Evolutionary conservation across 2,113 vertebrate species (phyloP).

Genomic region (Etia nguti): DNA sequence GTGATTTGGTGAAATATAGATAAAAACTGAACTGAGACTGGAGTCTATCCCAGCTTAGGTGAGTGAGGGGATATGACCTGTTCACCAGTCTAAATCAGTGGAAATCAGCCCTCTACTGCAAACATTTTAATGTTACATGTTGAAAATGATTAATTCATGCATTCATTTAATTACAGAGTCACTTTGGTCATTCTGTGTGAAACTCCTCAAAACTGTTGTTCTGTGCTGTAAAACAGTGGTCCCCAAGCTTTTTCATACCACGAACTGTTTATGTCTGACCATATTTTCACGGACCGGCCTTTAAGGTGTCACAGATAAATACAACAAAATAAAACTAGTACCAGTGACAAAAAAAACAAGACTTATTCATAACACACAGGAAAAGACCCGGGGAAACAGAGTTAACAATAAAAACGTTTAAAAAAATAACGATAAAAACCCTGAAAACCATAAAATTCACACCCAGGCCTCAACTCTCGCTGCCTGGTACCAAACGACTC

Average conservation of each 20-base stretch:
- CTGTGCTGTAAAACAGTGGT: not conserved
- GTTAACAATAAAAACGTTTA: not conserved
- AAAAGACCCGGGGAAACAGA: not conserved
- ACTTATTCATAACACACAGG: not conserved
- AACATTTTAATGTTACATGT: not conserved
- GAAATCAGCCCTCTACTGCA: not conserved
- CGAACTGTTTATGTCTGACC: not conserved
- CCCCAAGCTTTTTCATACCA: not conserved
- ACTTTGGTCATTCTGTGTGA: not conserved
- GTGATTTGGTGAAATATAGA: no score
- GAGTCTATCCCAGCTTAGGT: no score
- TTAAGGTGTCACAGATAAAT: not conserved
- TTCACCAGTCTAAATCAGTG: accelerated
- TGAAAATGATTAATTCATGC: not conserved
- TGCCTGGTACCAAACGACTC: not conserved
- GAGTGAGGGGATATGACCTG: accelerated
- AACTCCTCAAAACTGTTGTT: not conserved
- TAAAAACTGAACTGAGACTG: no score
- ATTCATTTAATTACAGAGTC: not conserved
- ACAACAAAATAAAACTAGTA: not conserved
- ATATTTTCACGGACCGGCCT: not conserved
- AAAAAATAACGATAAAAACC: not conserved
- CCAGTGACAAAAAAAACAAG: accelerated
- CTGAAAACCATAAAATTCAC: not conserved
- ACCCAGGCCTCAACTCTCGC: not conserved